Evolutionary conservation across 2,888 invertebrate species (phyloP).

Genomic region (Drosophila koepferae): DNA sequence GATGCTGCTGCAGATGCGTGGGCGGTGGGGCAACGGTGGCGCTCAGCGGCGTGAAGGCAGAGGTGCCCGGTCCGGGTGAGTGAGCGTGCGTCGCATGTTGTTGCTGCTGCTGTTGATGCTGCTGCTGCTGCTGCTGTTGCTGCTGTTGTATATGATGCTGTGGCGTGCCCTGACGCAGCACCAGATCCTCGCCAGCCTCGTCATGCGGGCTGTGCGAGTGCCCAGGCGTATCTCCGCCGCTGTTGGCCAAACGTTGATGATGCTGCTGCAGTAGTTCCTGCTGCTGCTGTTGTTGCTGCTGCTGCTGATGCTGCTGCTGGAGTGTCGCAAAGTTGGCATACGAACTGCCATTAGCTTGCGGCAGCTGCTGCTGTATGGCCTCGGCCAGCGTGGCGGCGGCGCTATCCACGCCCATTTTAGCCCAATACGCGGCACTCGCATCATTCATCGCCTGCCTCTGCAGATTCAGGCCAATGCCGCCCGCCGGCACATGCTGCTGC

Average conservation of each 20-base stretch:
- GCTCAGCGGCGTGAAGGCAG: slow-evolving; percentile 97
- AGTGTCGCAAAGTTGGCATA: slow-evolving; percentile 86
- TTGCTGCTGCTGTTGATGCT: slow-evolving; percentile 72
- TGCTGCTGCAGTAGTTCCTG: slow-evolving; percentile 83
- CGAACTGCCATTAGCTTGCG: slow-evolving; percentile 82
- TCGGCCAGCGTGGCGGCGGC: slow-evolving; percentile 88
- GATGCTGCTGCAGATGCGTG: slow-evolving; percentile 87
- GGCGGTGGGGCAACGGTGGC: slow-evolving; percentile 86
- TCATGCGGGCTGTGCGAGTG: slow-evolving; percentile 84
- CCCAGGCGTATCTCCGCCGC: slow-evolving; percentile 81
- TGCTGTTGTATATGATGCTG: slow-evolving; percentile 82
- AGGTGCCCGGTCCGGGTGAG: slow-evolving; percentile 86
- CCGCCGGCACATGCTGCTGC: slow-evolving; percentile 82
- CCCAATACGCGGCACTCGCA: slow-evolving; percentile 89
- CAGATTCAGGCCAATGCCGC: slow-evolving; percentile 83
- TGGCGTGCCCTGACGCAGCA: slow-evolving; percentile 84
- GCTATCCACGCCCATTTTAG: slow-evolving; percentile 92
- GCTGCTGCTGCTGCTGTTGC: slow-evolving; percentile 70
- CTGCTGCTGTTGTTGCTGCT: slow-evolving; percentile 87
- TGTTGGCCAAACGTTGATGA: slow-evolving; percentile 87
- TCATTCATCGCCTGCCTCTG: slow-evolving; percentile 84
- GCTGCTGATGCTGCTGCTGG: slow-evolving; percentile 89
- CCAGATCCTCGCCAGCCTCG: slow-evolving; percentile 84
- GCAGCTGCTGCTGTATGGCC: slow-evolving; percentile 86
- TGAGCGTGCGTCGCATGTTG: slow-evolving; percentile 74